phyloP scores from a whole-genome alignment of 2,113 vertebrate genomes.

The Galbula dea region DNA sequence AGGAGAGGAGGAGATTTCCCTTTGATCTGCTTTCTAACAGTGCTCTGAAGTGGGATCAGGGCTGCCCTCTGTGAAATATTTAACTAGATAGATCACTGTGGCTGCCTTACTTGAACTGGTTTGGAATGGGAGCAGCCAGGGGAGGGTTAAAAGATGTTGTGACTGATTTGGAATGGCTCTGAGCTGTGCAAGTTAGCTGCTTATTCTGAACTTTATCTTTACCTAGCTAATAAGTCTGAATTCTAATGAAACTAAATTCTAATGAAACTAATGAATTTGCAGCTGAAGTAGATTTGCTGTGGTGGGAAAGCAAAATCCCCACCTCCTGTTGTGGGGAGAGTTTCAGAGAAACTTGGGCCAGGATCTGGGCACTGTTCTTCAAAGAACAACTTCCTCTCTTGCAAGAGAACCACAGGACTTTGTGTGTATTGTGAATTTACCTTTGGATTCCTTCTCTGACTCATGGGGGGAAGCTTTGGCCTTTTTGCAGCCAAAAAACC shows the following conservation, averaged over 20 bases:
- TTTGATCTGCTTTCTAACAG: background rate
- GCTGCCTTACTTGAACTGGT: background rate
- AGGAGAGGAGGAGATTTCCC: background rate
- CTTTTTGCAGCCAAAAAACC: background rate
- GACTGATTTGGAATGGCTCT: background rate
- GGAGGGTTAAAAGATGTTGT: background rate
- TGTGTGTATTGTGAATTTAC: background rate
- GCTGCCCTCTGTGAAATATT: background rate
- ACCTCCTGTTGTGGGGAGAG: background rate
- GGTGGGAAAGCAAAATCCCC: background rate
- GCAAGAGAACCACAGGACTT: background rate
- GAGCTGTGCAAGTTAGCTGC: background rate
- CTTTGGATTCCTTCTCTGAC: background rate
- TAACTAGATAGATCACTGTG: background rate
- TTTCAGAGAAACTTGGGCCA: background rate
- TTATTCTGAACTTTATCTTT: background rate
- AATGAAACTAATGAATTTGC: background rate
- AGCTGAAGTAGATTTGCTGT: background rate
- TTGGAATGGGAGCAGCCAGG: background rate
- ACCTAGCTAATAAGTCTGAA: background rate
- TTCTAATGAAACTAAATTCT: background rate
- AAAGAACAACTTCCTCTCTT: background rate
- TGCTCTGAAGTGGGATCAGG: background rate
- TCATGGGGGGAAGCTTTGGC: background rate
- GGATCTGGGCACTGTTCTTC: fast-evolving